A percentile compares a stretch with the other conserved stretches of the same genome.
phyloP scores from a whole-genome alignment of 30 jellyfish, hydroid and myxozoan species.

The Euphysa ruthae region DNA sequence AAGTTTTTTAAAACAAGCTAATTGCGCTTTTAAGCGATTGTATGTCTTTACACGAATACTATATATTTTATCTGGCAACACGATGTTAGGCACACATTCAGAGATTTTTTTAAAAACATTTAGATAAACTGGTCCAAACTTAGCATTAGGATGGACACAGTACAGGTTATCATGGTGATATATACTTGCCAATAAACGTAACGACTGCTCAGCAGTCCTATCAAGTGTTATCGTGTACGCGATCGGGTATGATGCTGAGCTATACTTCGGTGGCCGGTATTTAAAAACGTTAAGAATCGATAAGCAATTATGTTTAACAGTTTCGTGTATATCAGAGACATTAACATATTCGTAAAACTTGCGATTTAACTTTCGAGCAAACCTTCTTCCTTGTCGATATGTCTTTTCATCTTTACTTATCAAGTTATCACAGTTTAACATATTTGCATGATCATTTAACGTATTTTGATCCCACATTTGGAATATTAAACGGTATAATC shows the following conservation, averaged over 20 bases:
- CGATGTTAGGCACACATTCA: constrained; percentile 45
- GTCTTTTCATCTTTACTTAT: constrained; percentile 12
- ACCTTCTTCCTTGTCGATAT: constrained; percentile 22
- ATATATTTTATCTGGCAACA: constrained; percentile 39
- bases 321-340: constrained; percentile 15
- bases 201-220: constrained; percentile 81
- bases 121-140: constrained; percentile 24
- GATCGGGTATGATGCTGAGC: constrained; percentile 43
- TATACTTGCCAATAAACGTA: constrained; percentile 58
- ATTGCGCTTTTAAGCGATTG: constrained; percentile 60
- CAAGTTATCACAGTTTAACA: constrained; percentile 18
- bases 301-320: constrained; percentile 4
- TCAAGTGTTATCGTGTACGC: constrained; percentile 77
- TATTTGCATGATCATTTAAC: constrained; percentile 10
- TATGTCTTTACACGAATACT: constrained; percentile 37
- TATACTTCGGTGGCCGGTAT: constrained; percentile 25
- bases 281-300: constrained; percentile 2
- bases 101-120: constrained; percentile 30
- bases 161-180: constrained; percentile 60
- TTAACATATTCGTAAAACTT: constrained; percentile 32
- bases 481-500: constrained; percentile 4
- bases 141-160: constrained; percentile 69
- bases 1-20: constrained; percentile 53
- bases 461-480: constrained; percentile 34
- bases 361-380: constrained; percentile 28